phyloP scores from a whole-genome alignment of 2,797 vertebrate genomes.

The Poecilia velifera region DNA sequence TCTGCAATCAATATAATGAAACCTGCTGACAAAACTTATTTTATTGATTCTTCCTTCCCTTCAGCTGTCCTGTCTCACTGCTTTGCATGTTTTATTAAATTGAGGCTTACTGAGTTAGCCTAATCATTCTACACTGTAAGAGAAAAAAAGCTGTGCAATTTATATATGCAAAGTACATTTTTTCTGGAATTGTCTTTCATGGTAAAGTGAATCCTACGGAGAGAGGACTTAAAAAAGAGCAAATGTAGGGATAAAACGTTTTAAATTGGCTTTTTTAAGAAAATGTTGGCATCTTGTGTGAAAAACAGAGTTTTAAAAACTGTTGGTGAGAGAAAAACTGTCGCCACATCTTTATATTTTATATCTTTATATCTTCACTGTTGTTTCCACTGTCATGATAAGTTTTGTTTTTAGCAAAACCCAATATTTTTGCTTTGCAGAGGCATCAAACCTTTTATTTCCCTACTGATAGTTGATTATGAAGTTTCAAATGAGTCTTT shows the following conservation, averaged over 20 bases:
- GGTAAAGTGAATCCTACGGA: background rate
- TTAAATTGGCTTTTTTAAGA: no score
- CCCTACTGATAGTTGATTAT: no score
- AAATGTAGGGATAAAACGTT: no score
- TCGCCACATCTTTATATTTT: no score
- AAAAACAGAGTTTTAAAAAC: no score
- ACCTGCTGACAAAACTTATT: background rate
- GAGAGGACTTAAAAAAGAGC: no score
- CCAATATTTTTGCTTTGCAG: background rate
- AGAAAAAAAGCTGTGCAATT: background rate
- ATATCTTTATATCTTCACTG: no score
- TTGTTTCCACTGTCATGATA: no score
- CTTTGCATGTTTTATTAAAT: background rate
- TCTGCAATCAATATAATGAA: background rate
- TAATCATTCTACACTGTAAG: background rate
- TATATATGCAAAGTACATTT: background rate
- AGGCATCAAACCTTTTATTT: no score
- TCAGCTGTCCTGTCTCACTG: background rate
- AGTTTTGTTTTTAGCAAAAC: no score
- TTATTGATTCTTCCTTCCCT: background rate
- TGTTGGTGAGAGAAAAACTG: no score
- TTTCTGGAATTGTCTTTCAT: background rate
- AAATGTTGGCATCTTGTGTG: background rate
- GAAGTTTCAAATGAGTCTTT: no score
- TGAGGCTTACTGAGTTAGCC: background rate